phyloP scores from a whole-genome alignment of 2,113 vertebrate species.

The Gallinago jamesoni region DNA sequence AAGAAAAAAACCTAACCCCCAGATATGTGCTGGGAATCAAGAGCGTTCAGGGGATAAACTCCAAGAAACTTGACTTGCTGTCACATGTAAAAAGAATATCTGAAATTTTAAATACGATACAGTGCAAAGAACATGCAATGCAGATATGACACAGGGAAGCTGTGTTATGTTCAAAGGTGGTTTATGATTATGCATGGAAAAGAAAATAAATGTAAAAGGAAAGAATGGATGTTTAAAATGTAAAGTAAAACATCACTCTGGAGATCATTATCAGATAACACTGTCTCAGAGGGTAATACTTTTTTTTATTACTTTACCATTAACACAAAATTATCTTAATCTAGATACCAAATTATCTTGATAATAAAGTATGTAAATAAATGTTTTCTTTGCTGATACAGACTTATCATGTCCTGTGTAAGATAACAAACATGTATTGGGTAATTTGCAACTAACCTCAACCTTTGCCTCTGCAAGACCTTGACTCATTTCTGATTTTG shows the following conservation, averaged over 20 bases:
- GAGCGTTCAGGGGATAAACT: neutral
- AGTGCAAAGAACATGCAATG: neutral
- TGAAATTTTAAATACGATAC: neutral
- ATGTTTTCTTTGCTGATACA: constrained; percentile 23
- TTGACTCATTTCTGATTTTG: neutral
- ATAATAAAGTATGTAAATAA: constrained; percentile 1
- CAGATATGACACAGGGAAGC: neutral
- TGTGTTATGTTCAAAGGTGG: neutral
- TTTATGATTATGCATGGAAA: neutral
- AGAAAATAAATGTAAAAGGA: neutral
- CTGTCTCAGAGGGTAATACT: neutral
- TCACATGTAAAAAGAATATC: neutral
- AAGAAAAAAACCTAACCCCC: neutral
- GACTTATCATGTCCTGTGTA: neutral
- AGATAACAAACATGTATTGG: neutral
- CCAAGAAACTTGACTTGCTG: neutral
- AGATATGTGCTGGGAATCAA: neutral
- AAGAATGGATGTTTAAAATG: neutral
- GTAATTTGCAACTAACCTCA: constrained; percentile 5
- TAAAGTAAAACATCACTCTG: neutral
- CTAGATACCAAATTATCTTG: constrained; percentile 5
- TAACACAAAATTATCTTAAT: constrained; percentile 19
- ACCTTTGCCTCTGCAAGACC: constrained; percentile 10
- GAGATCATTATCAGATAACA: neutral
- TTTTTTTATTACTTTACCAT: neutral